These are phyloP conservation scores for Prolemur simus DNA, from an alignment of 2,113 vertebrate species.

Conservation along the genomic window DNA sequence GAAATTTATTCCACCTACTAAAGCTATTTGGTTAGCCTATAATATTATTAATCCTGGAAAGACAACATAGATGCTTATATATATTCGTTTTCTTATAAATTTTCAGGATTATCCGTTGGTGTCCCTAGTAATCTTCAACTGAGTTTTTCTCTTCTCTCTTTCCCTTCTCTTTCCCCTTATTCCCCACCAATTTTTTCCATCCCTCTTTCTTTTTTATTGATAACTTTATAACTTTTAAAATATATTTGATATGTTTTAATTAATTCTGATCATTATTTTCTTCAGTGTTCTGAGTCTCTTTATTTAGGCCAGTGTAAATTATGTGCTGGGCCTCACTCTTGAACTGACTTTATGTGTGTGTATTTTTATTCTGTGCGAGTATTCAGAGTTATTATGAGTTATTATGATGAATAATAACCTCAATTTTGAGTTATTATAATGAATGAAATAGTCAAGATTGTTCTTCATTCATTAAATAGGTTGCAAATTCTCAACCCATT, in stretches of 20 bases:
- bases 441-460: background rate
- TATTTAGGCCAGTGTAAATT: background rate
- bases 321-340: background rate
- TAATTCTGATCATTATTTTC: background rate
- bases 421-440: background rate
- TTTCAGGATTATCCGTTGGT: background rate
- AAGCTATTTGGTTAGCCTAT: background rate
- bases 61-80: background rate
- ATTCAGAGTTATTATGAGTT: background rate
- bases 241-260: background rate
- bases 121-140: background rate
- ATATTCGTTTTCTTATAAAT: background rate
- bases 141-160: background rate
- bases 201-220: background rate
- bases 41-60: background rate
- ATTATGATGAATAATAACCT: background rate
- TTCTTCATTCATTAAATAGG: background rate
- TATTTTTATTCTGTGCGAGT: background rate
- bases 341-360: background rate
- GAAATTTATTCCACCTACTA: background rate
- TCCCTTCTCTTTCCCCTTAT: background rate
- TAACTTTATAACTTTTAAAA: background rate
- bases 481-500: background rate
- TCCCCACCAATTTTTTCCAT: background rate
- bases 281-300: background rate